Evolutionary conservation across 2,888 invertebrate species (phyloP).

Genomic region (Drymonia ruficornis): DNA sequence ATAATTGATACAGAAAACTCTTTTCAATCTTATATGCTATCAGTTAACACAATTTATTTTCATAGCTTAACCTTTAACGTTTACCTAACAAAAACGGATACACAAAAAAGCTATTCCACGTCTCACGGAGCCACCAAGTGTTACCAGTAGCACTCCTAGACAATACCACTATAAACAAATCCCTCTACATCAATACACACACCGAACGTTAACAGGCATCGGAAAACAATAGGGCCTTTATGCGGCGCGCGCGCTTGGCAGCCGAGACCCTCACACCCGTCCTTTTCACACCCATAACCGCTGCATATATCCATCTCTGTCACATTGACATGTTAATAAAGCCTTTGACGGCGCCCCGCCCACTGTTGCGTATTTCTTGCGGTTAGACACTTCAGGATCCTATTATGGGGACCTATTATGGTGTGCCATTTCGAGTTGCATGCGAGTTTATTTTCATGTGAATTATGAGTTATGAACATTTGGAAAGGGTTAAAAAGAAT

Average conservation of each 20-base stretch:
- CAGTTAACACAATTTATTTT: no score
- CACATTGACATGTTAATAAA: conserved; percentile 71
- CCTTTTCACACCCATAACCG: conserved; percentile 36
- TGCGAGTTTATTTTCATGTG: conserved; percentile 25
- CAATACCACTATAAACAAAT: conserved; percentile 50
- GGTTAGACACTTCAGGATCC: conserved; percentile 32
- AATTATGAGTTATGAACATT: conserved; percentile 4
- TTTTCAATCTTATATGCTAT: no score
- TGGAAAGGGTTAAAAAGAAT: conserved; percentile 1
- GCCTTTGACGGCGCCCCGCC: conserved; percentile 58
- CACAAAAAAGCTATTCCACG: background rate
- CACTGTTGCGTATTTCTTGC: conserved; percentile 40
- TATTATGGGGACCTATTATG: conserved; percentile 28
- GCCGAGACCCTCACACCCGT: conserved; percentile 41
- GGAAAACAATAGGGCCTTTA: conserved; percentile 62
- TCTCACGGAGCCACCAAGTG: conserved; percentile 5
- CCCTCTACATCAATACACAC: conserved; percentile 53
- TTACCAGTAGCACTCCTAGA: conserved; percentile 47
- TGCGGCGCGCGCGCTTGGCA: conserved; percentile 57
- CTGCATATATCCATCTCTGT: conserved; percentile 48
- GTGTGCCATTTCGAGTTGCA: conserved; percentile 30
- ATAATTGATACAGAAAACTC: no score
- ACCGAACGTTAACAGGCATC: conserved; percentile 57
- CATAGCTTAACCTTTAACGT: no score
- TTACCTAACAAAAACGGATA: no score